Percentiles rank a stretch among this genome's conserved stretches.
phyloP scores from a whole-genome alignment of 2,888 invertebrate genomes.

The Willowsia nigromaculata region DNA sequence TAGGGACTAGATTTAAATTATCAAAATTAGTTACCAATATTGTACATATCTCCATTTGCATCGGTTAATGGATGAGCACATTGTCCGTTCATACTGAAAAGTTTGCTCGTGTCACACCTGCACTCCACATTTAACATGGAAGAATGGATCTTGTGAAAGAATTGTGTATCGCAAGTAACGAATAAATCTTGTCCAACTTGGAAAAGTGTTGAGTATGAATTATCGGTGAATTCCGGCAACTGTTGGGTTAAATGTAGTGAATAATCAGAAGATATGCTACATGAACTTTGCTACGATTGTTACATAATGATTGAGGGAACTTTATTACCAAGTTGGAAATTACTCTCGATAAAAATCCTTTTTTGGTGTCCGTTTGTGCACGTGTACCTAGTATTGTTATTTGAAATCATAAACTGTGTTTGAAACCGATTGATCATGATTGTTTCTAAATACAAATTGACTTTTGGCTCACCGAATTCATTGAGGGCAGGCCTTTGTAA shows the following conservation, averaged over 20 bases:
- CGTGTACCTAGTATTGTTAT: too few species aligned
- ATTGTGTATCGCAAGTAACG: slow-evolving; percentile 81
- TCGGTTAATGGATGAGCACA: slow-evolving; percentile 67
- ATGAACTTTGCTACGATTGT: too few species aligned
- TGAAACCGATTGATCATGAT: too few species aligned
- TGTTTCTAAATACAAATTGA: too few species aligned
- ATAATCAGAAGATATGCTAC: neutral
- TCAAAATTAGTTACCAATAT: slow-evolving; percentile 41
- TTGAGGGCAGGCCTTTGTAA: slow-evolving; percentile 81
- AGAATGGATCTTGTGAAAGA: slow-evolving; percentile 80
- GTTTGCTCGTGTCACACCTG: slow-evolving; percentile 73
- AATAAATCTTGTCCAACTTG: slow-evolving; percentile 81
- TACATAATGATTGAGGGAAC: too few species aligned
- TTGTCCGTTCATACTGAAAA: slow-evolving; percentile 64
- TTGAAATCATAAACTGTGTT: too few species aligned
- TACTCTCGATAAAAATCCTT: slow-evolving; percentile 81
- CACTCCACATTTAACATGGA: slow-evolving; percentile 80
- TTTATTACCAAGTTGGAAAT: slow-evolving; percentile 76
- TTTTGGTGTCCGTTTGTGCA: slow-evolving; percentile 82
- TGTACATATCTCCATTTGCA: slow-evolving; percentile 68
- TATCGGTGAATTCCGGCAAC: slow-evolving; percentile 81
- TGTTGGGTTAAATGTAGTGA: slow-evolving; percentile 61
- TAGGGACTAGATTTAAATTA: too few species aligned
- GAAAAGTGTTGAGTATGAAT: slow-evolving; percentile 81
- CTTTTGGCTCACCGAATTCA: too few species aligned